These are phyloP conservation scores for Proctacanthus coquilletti DNA, from an alignment of 1,140 invertebrate genomes.

Conservation along the genomic window DNA sequence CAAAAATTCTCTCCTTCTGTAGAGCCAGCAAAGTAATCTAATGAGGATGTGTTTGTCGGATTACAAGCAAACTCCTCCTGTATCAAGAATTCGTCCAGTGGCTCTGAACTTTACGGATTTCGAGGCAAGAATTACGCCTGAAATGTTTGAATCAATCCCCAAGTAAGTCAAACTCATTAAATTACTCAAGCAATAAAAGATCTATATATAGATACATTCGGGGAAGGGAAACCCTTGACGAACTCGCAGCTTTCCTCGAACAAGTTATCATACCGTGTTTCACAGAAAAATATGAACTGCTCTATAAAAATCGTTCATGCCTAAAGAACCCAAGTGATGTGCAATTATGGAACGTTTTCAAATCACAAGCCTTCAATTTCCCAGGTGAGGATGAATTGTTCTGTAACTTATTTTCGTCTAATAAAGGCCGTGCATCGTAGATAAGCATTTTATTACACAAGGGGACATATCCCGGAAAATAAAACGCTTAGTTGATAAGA, in stretches of 20 bases:
- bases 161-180: too few species aligned
- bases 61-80: conserved; percentile 7
- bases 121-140: conserved; percentile 4
- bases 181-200: too few species aligned
- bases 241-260: conserved; percentile 8
- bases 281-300: conserved; percentile 10
- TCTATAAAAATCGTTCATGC: conserved; percentile 6
- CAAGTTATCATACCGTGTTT: conserved; percentile 9
- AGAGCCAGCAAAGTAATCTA: too few species aligned
- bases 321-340: conserved; percentile 6
- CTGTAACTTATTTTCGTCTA: too few species aligned
- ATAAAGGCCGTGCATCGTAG: too few species aligned
- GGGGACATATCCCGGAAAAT: conserved; percentile 10
- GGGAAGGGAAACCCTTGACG: conserved; percentile 8
- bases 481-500: conserved; percentile 10
- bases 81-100: conserved; percentile 5
- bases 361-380: conserved; percentile 7
- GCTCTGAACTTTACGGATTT: conserved; percentile 9
- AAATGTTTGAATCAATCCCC: conserved; percentile 9
- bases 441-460: conserved; percentile 9
- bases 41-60: conserved; percentile 4
- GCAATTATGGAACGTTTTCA: conserved; percentile 9
- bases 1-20: too few species aligned
- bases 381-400: conserved; percentile 9
- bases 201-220: conserved; percentile 8